Evolutionary conservation across 1,140 invertebrate genomes (phyloP).

Genomic region (Hypothenemus hampei): DNA sequence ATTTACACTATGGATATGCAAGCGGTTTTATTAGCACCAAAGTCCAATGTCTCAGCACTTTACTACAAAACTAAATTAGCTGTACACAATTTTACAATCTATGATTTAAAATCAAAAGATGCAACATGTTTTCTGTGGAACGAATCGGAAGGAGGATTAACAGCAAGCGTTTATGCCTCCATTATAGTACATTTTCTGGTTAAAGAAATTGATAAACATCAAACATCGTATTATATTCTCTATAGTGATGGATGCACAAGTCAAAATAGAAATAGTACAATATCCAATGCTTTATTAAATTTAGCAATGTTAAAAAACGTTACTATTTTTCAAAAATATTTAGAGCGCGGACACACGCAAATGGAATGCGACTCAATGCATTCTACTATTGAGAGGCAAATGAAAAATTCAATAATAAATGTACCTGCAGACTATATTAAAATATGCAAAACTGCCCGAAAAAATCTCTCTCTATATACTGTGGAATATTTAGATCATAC

Average conservation of each 20-base stretch:
- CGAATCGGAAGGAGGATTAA: conserved; percentile 36
- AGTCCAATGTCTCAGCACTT: conserved; percentile 27
- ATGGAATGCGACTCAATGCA: conserved; percentile 43
- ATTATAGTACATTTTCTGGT: conserved; percentile 8
- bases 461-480: conserved; percentile 18
- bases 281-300: conserved; percentile 17
- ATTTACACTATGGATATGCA: conserved; percentile 23
- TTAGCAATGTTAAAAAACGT: conserved; percentile 16
- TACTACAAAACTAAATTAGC: conserved; percentile 42
- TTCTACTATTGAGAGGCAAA: conserved; percentile 31
- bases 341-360: conserved; percentile 39
- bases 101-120: conserved; percentile 34
- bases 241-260: conserved; percentile 20
- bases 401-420: conserved; percentile 30
- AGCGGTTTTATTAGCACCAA: conserved; percentile 21
- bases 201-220: background rate
- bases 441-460: conserved; percentile 32
- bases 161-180: conserved; percentile 11
- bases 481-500: conserved; percentile 19
- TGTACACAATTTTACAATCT: conserved; percentile 44
- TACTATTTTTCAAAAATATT: conserved; percentile 29
- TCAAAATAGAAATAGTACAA: conserved; percentile 8
- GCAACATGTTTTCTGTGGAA: conserved; percentile 39
- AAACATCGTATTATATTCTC: conserved; percentile 11
- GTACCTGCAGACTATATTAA: conserved; percentile 32